Conservation (phyloP, 2,888 invertebrate genomes). For the Dastarcus helophoroides region DNA sequence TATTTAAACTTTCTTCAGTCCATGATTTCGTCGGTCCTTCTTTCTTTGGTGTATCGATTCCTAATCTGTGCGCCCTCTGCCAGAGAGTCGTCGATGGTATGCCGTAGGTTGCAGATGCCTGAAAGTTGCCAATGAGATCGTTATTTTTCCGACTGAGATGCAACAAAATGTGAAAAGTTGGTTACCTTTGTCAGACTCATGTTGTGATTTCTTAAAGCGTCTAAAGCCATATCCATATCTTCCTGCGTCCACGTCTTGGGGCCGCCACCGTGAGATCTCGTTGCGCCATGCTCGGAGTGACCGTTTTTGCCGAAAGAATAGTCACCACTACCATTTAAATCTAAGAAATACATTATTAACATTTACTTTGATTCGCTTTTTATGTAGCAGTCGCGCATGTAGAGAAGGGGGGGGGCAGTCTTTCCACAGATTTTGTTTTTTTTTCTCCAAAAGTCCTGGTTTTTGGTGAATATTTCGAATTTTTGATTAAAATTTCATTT, state of each 20-base stretch:
- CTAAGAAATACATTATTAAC: too few relatives aligned
- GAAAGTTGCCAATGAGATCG: conserved; percentile 9
- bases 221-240: conserved; percentile 81
- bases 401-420: too few relatives aligned
- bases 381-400: too few relatives aligned
- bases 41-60: conserved; percentile 85
- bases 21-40: conserved; percentile 79
- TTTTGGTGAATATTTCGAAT: too few relatives aligned
- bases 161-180: too few relatives aligned
- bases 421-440: too few relatives aligned
- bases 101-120: conserved; percentile 73
- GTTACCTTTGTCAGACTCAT: conserved; percentile 78
- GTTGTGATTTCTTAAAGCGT: conserved; percentile 72
- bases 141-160: neutral
- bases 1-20: conserved; percentile 75
- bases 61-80: conserved; percentile 80
- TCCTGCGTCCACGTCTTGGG: conserved; percentile 82
- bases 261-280: conserved; percentile 44
- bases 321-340: conserved; percentile 20
- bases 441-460: too few relatives aligned
- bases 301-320: conserved; percentile 28
- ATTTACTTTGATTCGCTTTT: too few relatives aligned
- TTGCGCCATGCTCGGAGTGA: conserved; percentile 24
- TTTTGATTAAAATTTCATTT: too few relatives aligned
- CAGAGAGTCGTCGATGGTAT: conserved; percentile 85